Evolutionary conservation across 2,113 vertebrate species (phyloP), one percentile per base, ranked within the genome.

Genomic region (Ophthalmolycus amberensis): DNA sequence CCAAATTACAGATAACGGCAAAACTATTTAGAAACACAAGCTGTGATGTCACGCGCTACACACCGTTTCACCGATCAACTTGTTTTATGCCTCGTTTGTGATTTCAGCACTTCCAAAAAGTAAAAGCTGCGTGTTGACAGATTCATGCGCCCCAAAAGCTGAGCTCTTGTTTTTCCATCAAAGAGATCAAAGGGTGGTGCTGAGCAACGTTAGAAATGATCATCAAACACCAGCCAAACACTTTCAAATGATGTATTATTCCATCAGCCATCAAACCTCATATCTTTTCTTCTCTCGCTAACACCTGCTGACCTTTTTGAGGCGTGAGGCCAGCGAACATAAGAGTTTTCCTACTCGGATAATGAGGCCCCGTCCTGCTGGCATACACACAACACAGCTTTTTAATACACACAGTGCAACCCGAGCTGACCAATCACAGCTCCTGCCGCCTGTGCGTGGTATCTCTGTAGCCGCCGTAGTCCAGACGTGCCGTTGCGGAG

Each of bases 11-110:
- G 52, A 68, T 65, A 72, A 78, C 50, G 1, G 42, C 66, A 32
- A 69, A 60, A 79, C 62, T 73, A 32, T 76, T 83, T 56, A 58
- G 42, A 69, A 76, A 85, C 56, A 37, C 69, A 66, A 59, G 54
- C 79, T 76, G 63, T 15, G 60, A 46, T 71, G 71, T 78, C 16
- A 66, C 10, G 3, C 42, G 3, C 65, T 12, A 11, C 44, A 18
- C 22, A 18, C 52, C 3, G 12, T 63, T 76, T 82, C n/a, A 9
- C 67, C 44, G 15, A 25, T 79, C 25, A 34, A 69, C 34, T 72
- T 73, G 65, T 54, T 74, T 32, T 56, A 54, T 42, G 48, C 14
- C 65, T 71, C 3, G 0, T 78, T 82, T 66, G 14, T 74, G n/a
- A 29, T 64, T 56, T 18, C 32, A 15, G 22, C 46, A 16, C 34